phyloP scores from a whole-genome alignment of 1,140 invertebrate species.

The Achatina immaculata region DNA sequence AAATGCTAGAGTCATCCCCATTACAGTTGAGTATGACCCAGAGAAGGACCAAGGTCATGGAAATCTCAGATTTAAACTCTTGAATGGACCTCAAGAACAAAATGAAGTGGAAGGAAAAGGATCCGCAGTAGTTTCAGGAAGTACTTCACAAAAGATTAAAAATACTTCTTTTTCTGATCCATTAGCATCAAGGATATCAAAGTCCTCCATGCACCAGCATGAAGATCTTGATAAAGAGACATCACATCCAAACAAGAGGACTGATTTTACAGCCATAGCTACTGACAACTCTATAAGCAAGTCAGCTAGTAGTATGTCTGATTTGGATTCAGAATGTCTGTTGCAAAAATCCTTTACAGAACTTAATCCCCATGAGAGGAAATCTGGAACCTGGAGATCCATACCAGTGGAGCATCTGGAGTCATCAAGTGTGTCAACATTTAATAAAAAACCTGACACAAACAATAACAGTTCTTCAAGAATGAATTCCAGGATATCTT shows the following conservation, averaged over 20 bases:
- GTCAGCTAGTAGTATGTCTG: too few species aligned
- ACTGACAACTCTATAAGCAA: too few species aligned
- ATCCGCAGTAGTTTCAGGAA: too few species aligned
- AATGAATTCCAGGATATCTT: background rate
- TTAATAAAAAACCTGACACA: background rate
- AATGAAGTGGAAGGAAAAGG: background rate
- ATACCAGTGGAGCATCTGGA: background rate
- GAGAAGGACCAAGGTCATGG: background rate
- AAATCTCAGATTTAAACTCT: background rate
- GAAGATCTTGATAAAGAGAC: too few species aligned
- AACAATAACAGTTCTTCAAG: background rate
- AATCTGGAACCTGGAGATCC: background rate
- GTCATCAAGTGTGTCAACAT: background rate
- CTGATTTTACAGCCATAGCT: too few species aligned
- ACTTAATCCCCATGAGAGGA: background rate
- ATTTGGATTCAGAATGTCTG: too few species aligned
- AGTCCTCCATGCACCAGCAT: too few species aligned
- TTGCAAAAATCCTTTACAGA: too few species aligned
- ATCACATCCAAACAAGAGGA: too few species aligned
- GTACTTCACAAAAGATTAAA: too few species aligned
- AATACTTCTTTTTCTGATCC: too few species aligned
- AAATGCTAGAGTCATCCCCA: conserved; percentile 3
- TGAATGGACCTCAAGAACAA: background rate
- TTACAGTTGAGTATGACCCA: background rate
- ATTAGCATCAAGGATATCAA: too few species aligned